These are phyloP conservation scores for Acleris literana DNA, from an alignment of 2,888 invertebrate genomes.

Conservation along the genomic window DNA sequence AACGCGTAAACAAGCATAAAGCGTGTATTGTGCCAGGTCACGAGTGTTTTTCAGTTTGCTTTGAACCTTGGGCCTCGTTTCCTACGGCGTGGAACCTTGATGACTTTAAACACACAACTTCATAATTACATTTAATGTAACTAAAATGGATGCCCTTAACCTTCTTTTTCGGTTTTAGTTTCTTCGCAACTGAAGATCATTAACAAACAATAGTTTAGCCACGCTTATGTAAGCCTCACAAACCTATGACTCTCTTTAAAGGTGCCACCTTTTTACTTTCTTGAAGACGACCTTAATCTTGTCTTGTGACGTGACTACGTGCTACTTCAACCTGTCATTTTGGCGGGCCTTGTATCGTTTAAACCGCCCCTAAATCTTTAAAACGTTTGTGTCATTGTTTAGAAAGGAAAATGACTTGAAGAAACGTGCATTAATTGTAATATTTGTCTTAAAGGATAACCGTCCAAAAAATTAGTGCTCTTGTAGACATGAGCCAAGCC, in stretches of 20 bases:
- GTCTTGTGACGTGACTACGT: no score
- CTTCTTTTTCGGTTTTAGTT: no score
- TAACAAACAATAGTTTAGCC: no score
- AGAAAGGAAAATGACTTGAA: no score
- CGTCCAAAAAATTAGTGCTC: no score
- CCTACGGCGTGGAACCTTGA: constrained; percentile 23
- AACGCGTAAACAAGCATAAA: constrained; percentile 40
- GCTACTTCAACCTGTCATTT: not conserved
- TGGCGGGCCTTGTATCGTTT: not conserved
- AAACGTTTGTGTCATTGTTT: no score
- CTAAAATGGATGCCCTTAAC: not conserved
- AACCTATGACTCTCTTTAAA: not conserved
- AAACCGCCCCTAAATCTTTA: not conserved
- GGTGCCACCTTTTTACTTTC: no score
- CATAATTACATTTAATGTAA: not conserved
- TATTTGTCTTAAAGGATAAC: no score
- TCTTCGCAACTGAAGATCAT: no score
- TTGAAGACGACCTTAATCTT: no score
- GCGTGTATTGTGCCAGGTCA: constrained; percentile 54
- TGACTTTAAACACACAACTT: constrained; percentile 16
- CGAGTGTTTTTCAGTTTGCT: constrained; percentile 58
- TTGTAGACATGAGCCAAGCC: not conserved
- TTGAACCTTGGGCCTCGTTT: constrained; percentile 41
- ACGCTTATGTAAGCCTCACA: not conserved
- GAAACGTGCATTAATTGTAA: no score